Evolutionary conservation across 1,140 invertebrate species (phyloP), one percentile per base, ranked within the genome.

Genomic region (Apis cerana): DNA sequence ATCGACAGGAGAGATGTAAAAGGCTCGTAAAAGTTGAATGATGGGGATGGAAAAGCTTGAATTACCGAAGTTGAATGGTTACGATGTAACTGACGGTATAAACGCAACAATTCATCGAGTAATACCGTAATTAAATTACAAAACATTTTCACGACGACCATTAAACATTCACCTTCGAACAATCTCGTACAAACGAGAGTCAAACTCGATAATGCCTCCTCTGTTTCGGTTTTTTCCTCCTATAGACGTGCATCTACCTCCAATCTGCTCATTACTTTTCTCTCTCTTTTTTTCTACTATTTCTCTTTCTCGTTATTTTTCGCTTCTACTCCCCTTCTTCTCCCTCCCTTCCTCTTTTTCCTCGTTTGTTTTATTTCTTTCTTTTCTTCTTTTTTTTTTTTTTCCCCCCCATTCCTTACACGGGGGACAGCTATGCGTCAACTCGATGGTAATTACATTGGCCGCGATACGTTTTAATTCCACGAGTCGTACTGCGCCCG

Each of bases 391-490:
- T 17, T 33, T 33, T 0, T 7, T 64, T 27, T 17, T 9, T 2
- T 13, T 4, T 4, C 1, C 4, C 1, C 3, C 17, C 0, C 8
- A 17, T 10, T 54, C 5, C 68, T 33, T 43, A 21, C 33, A 17
- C 12, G 17, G 12, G 21, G 33, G 68, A 23, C n/a, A 23, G 15
- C 9, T 3, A 1, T 19, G 75, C 50, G 61, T 65, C 61, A 76
- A 65, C 75, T 54, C 23, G 23, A 23, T 13, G 48, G 50, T 76
- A 80, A 80, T 80, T 74, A 54, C 78, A 23, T 65, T 48, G 19
- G 27, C 48, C 50, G 50, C 74, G 72, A 76, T 76, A 76, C 59
- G 62, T 75, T 82, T 82, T 76, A 76, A 82, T 82, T 61, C 43
- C 64, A 12, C 33, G 58, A 43, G 33, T 48, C 54, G 64, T 27